Percentiles rank a stretch among this genome's conserved stretches.
Evolutionary conservation across 2,888 invertebrate genomes (phyloP).

Genomic region (Danaus chrysippus): DNA sequence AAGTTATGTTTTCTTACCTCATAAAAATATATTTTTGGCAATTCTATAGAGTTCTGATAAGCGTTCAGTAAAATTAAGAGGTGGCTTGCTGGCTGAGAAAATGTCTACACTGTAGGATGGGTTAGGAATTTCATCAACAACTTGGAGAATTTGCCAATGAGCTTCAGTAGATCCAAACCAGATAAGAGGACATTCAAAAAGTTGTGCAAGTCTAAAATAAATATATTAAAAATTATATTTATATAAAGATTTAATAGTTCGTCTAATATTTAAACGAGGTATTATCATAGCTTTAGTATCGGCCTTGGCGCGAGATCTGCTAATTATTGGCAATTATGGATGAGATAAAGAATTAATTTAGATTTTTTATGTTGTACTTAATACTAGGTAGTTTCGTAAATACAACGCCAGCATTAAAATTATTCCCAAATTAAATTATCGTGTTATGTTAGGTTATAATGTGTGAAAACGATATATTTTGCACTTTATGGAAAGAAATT

Average conservation of each 20-base stretch:
- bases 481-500: too few species aligned
- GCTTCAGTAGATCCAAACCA: conserved; percentile 57
- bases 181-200: conserved; percentile 55
- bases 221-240: not conserved
- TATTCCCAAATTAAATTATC: too few species aligned
- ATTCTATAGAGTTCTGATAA: conserved; percentile 41
- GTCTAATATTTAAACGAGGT: not conserved
- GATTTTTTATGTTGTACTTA: too few species aligned
- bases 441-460: too few species aligned
- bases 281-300: too few species aligned
- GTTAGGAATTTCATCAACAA: conserved; percentile 54
- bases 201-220: conserved; percentile 47
- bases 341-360: too few species aligned
- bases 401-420: too few species aligned
- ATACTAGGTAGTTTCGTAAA: too few species aligned
- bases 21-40: conserved; percentile 36
- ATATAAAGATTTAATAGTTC: not conserved
- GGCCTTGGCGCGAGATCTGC: too few species aligned
- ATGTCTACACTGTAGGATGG: conserved; percentile 55
- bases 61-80: conserved; percentile 47
- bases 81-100: conserved; percentile 42
- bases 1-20: conserved; percentile 38
- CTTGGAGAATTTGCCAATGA: conserved; percentile 48
- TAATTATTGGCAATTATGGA: too few species aligned
- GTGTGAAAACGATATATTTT: too few species aligned